Evolutionary conservation across 2,888 invertebrate species (phyloP).

Genomic region (Phyto melanocephala): DNA sequence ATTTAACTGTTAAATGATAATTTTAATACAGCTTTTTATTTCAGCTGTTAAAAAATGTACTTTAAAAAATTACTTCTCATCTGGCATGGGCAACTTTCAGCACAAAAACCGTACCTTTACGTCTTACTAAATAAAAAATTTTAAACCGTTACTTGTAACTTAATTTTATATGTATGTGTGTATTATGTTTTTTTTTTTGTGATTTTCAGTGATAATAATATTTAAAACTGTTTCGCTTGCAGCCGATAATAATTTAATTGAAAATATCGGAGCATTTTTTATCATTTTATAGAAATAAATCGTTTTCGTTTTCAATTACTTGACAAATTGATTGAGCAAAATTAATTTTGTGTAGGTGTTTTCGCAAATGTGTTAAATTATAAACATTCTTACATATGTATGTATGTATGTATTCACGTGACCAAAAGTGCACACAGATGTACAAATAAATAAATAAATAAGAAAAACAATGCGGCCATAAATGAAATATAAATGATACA

Average conservation of each 20-base stretch:
- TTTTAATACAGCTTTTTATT: too few species aligned
- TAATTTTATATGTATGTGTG: too few species aligned
- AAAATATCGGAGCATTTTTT: conserved; percentile 4
- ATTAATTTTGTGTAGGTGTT: conserved; percentile 34
- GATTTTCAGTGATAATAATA: too few species aligned
- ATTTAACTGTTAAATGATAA: too few species aligned
- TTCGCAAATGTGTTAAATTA: conserved; percentile 40
- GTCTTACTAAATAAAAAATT: too few species aligned
- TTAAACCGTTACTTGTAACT: too few species aligned
- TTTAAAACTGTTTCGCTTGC: too few species aligned
- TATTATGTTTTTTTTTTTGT: too few species aligned
- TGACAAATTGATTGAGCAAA: conserved; percentile 52
- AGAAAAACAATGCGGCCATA: neutral
- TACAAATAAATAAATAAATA: neutral
- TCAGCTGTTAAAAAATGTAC: too few species aligned
- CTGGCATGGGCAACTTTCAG: too few species aligned
- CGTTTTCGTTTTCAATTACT: conserved; percentile 56
- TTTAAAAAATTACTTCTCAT: too few species aligned
- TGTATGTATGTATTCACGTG: neutral
- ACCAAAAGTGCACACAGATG: neutral
- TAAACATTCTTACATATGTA: neutral
- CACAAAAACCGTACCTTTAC: too few species aligned
- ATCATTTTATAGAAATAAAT: conserved; percentile 35
- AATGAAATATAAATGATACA: neutral
- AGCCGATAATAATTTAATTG: conserved; percentile 33